Conservation (phyloP, 2,797 vertebrate species). For the Amazonetta brasiliensis region DNA sequence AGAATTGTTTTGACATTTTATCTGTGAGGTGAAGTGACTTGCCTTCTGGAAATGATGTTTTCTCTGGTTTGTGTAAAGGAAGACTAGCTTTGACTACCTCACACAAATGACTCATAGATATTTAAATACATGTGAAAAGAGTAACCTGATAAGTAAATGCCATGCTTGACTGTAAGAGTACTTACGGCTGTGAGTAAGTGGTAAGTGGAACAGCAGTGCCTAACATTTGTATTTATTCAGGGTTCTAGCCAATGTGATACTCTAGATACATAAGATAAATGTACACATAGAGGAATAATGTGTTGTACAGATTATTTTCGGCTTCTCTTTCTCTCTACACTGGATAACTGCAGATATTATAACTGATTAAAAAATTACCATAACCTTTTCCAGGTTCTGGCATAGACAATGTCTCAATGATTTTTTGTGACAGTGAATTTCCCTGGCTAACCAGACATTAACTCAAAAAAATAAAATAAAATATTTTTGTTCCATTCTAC, state of each 20-base stretch:
- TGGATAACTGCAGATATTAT: neutral
- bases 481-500: constrained; percentile 33
- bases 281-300: neutral
- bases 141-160: neutral
- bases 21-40: neutral
- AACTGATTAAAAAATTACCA: neutral
- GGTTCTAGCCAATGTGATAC: neutral
- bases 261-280: neutral
- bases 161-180: neutral
- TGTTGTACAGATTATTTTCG: neutral
- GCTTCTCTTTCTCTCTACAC: neutral
- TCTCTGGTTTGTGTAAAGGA: neutral
- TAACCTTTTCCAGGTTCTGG: neutral
- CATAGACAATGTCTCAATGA: neutral
- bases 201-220: neutral
- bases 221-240: neutral
- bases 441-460: neutral
- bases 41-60: neutral
- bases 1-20: neutral
- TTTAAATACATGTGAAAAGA: neutral
- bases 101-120: neutral
- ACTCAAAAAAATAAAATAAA: neutral
- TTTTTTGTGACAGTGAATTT: neutral
- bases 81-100: neutral
- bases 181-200: neutral